These are phyloP conservation scores for Cardinalis cardinalis DNA, from an alignment of 2,113 vertebrate genomes.

Conservation along the genomic window DNA sequence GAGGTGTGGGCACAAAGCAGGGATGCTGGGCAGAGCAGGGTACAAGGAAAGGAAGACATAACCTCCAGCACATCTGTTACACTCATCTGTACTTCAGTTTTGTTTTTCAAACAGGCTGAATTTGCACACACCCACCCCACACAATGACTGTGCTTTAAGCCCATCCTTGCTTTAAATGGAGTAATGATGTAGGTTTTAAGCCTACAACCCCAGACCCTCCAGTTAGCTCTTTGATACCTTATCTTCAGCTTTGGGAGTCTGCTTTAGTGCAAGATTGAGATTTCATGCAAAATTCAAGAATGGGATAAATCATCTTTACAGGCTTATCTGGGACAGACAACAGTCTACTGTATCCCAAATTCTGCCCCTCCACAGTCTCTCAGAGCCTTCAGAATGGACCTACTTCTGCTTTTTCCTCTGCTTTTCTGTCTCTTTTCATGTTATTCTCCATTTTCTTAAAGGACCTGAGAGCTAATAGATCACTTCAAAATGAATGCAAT, in stretches of 20 bases:
- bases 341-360: not conserved
- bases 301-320: not conserved
- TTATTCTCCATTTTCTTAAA: slow-evolving; percentile 19
- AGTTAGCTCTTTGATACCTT: not conserved
- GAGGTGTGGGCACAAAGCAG: not conserved
- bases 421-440: slow-evolving; percentile 3
- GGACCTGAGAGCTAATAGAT: slow-evolving; percentile 31
- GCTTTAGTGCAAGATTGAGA: not conserved
- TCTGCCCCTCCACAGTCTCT: not conserved
- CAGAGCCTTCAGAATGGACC: not conserved
- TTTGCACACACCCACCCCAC: not conserved
- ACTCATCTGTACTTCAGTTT: not conserved
- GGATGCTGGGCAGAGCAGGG: not conserved
- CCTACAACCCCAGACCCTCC: not conserved
- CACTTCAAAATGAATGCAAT: slow-evolving; percentile 34
- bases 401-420: not conserved
- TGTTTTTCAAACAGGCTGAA: not conserved
- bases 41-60: not conserved
- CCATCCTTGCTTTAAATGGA: not conserved
- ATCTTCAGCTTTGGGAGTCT: not conserved
- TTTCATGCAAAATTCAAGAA: not conserved
- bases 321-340: not conserved
- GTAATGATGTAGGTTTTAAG: not conserved
- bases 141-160: not conserved
- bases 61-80: not conserved